Conservation (phyloP, 2,797 vertebrate species). For the Pantherophis vulpinus region DNA sequence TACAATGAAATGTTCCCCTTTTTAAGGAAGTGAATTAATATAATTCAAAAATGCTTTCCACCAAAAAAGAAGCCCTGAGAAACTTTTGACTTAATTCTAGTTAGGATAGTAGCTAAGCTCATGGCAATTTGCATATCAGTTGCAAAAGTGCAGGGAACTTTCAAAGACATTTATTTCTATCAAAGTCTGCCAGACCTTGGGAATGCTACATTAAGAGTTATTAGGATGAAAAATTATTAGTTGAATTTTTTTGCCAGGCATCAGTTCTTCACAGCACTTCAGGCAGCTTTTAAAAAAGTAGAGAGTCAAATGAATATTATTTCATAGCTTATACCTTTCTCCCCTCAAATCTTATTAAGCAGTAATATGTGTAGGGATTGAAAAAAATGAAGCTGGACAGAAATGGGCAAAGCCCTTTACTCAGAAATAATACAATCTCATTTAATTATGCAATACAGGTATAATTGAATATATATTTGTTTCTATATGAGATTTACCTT, state of each 20-base stretch:
- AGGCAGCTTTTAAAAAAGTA: not conserved
- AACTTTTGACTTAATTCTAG: not conserved
- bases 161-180: not conserved
- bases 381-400: constrained; percentile 13
- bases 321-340: constrained; percentile 10
- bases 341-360: constrained; percentile 9
- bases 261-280: not conserved
- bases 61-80: not conserved
- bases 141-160: not conserved
- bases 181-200: not conserved
- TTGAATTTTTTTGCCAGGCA: not conserved
- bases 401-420: not conserved
- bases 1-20: not conserved
- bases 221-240: not conserved
- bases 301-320: constrained; percentile 3
- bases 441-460: constrained; percentile 12
- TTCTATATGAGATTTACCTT: not conserved
- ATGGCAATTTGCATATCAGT: not conserved
- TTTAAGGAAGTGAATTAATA: not conserved
- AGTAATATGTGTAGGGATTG: not conserved
- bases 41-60: not conserved
- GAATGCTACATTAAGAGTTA: not conserved
- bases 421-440: not conserved
- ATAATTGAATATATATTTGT: not conserved
- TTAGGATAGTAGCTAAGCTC: not conserved